Base-by-base conservation (phyloP, 2,113 vertebrate species). In the Datnioides undecimradiatus region DNA sequence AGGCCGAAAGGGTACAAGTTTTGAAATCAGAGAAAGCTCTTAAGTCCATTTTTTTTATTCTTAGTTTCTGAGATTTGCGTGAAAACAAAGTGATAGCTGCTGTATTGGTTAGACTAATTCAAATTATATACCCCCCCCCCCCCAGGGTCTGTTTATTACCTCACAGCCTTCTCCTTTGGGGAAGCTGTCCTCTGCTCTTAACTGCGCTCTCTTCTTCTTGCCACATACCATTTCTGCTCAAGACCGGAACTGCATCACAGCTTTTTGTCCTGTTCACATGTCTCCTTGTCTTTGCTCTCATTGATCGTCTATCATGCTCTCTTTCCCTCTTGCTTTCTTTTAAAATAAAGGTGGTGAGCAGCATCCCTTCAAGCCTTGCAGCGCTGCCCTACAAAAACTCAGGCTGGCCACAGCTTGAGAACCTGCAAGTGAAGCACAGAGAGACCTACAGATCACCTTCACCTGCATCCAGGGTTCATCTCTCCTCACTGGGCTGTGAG, bases 291-390 rank as follows among this genome's bases (percentile, higher is more conserved):
- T 69, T 65, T 31, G 34, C 3, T 2, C 38, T 71, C 27, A 52
- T 85, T 86, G 82, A 49, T 79, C 76, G 48, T 84, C 79, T 79
- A 79, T 87, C 64, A 33, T 78, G 41, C 19, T 49, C 43, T 62
- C 70, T 64, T 34, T 74, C 62, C 43, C 66, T 79, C 45, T 80
- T 49, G 13, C 55, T 77, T 11, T 84, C 67, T 76, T 38, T 59
- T 52, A 1, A 29, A 79, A 43, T 63, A 6, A 51, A 88, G 88
- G 83, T 87, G 73, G 67, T 41, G 73, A 80, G 33, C 54, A 62
- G 33, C 62, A n/a, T 68, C 82, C 38, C 76, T 71, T 46, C 48
- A 64, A 66, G 46, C 70, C 0, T 27, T 25, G 21, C 69, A 76
- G 13, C 11, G 41, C 63, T 41, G 79, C 65, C 58, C 58, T n/a